These are phyloP conservation scores for Hydra vulgaris DNA, from an alignment of 30 jellyfish, hydroid and myxozoan genomes.

Conservation along the genomic window DNA sequence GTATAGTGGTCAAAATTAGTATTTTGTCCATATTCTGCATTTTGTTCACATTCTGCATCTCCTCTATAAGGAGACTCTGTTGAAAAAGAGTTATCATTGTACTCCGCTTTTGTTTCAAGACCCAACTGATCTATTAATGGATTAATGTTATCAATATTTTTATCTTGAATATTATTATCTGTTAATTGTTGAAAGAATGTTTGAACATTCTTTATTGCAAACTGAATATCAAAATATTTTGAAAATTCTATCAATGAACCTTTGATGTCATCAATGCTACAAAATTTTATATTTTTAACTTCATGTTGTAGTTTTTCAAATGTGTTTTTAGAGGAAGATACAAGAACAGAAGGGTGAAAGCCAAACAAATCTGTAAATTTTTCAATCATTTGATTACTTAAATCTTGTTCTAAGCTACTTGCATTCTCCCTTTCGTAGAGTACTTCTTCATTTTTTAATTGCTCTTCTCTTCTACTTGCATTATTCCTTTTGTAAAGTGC, in stretches of 20 bases:
- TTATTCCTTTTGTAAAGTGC: too few species aligned
- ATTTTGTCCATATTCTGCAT: too few species aligned
- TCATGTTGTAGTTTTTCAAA: neutral
- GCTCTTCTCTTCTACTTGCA: too few species aligned
- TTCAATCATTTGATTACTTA: neutral
- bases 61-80: too few species aligned
- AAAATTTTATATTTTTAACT: too few species aligned
- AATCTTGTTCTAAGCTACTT: neutral
- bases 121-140: neutral
- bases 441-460: too few species aligned
- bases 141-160: neutral
- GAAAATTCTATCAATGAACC: neutral
- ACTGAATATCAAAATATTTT: neutral
- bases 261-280: neutral
- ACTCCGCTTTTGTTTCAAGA: too few species aligned
- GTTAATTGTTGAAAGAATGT: neutral
- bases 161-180: neutral
- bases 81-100: too few species aligned
- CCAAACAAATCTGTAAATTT: neutral
- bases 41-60: too few species aligned
- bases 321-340: neutral
- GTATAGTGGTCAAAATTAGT: too few species aligned
- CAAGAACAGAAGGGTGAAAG: neutral
- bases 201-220: neutral
- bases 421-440: too few species aligned